Percentiles rank a stretch among this genome's conserved stretches.
Evolutionary conservation across 2,113 vertebrate species (phyloP).

Genomic region (Aldabrachelys gigantea): DNA sequence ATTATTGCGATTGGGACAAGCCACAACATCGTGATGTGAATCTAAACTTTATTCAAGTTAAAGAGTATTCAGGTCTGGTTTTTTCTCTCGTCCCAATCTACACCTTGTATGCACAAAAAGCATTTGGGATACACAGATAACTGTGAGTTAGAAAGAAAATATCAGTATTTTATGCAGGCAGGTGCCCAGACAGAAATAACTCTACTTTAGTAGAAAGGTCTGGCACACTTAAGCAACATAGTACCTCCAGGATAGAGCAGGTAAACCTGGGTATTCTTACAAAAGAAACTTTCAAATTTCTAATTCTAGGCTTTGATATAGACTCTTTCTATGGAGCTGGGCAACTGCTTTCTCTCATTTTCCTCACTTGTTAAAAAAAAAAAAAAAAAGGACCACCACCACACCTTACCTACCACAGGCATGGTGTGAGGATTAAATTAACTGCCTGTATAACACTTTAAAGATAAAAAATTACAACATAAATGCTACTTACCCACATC

Average conservation of each 20-base stretch:
- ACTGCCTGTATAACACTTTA: background rate
- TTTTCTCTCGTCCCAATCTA: background rate
- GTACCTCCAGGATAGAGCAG: background rate
- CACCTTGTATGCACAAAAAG: fast-evolving
- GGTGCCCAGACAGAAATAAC: fast-evolving
- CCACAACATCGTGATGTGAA: fast-evolving
- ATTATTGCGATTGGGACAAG: background rate
- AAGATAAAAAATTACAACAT: background rate
- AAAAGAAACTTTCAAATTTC: background rate
- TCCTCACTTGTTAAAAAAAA: background rate
- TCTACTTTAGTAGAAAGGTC: background rate
- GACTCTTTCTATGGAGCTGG: background rate
- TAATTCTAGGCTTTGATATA: background rate
- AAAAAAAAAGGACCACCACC: background rate
- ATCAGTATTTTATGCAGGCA: background rate
- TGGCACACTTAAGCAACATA: fast-evolving
- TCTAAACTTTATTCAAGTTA: background rate
- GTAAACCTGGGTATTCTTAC: background rate
- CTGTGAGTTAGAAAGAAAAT: fast-evolving
- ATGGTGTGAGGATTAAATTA: background rate
- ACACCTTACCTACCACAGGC: background rate
- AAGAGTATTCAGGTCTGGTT: background rate
- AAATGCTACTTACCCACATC: background rate
- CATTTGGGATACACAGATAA: fast-evolving
- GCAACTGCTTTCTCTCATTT: fast-evolving